Evolutionary conservation across 2,797 vertebrate genomes (phyloP).

Genomic region (Phalanger gymnotis): DNA sequence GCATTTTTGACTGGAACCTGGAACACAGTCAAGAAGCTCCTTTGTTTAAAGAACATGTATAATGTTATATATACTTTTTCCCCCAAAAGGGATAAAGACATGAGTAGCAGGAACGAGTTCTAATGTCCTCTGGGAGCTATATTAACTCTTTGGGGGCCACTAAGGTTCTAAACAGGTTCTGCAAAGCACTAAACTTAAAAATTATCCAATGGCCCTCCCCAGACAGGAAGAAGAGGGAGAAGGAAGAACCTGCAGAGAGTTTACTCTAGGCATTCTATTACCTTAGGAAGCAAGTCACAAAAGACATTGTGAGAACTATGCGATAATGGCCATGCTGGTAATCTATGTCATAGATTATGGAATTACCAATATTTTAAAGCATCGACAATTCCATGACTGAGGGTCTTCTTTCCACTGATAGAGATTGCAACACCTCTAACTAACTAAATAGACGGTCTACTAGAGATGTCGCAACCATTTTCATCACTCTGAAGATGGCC

Average conservation of each 20-base stretch:
- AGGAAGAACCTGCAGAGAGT: conserved; percentile 40
- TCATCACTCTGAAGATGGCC: background rate
- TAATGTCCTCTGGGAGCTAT: conserved; percentile 7
- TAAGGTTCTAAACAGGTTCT: conserved; percentile 11
- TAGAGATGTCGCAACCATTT: background rate
- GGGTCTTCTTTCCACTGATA: background rate
- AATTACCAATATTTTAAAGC: conserved; percentile 32
- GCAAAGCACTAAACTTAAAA: conserved; percentile 35
- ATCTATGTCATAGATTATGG: background rate
- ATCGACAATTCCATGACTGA: background rate
- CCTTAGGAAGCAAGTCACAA: conserved; percentile 19
- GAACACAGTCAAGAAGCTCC: conserved; percentile 23
- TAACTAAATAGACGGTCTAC: background rate
- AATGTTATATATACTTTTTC: conserved; percentile 11
- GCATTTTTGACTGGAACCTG: background rate
- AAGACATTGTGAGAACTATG: conserved; percentile 11
- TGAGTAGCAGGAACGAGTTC: background rate
- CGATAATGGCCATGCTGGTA: conserved; percentile 48
- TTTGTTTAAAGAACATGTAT: conserved; percentile 25
- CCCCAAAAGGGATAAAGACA: background rate
- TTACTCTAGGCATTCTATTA: conserved; percentile 48
- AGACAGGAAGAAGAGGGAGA: background rate
- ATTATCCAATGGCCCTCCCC: background rate
- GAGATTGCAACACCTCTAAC: background rate
- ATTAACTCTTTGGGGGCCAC: background rate